Base-by-base conservation (phyloP, 1,140 invertebrate genomes). In the Drosophila bifasciata region DNA sequence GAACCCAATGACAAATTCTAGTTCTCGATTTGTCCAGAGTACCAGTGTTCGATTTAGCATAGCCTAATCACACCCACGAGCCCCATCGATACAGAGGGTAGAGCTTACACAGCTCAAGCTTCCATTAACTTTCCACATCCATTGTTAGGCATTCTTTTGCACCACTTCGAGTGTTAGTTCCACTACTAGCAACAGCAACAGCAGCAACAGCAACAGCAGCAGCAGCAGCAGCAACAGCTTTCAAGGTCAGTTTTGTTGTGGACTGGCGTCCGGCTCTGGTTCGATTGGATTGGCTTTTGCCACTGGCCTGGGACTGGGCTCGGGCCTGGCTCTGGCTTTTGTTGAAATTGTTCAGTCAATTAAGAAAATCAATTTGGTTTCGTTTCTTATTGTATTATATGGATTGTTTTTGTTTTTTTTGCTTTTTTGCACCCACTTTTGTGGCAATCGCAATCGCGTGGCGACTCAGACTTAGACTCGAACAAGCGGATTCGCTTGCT, bases 311-410 rank as follows among this genome's bases (percentile, higher is more conserved):
- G 11, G 32, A 0, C 32, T 36, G 51, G 51, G 50, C 39, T 66
- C 28, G 39, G 59, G 28, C 40, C 28, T 45, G 59, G 28, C 40
- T 41, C 23, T 41, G 28, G 50, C 44, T 76, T 59, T 68, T 85
- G 81, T 77, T 85, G 81, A 78, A 81, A 78, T 56, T 88, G 81
- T 58, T 75, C 61, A 81, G 83, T 75, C 83, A 88, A 88, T 86
- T 88, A 88, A 78, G 77, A 80, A 86, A 86, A 85, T 85, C 73
- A 77, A 70, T 80, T 85, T 62, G 43, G 76, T 67, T 80, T 76
- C 64, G 67, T 76, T 72, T 76, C 49, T 72, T 8, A 25, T 62
- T 32, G 36, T 63, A 19, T 52, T 25, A 36, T 55, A 8, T 64
- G 16, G 53, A 46, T 70, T n/a, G 13, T 19, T 41, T 51, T 3